These are phyloP conservation scores for Tiaroga cobitis DNA, from an alignment of 2,797 vertebrate species.

Conservation along the genomic window DNA sequence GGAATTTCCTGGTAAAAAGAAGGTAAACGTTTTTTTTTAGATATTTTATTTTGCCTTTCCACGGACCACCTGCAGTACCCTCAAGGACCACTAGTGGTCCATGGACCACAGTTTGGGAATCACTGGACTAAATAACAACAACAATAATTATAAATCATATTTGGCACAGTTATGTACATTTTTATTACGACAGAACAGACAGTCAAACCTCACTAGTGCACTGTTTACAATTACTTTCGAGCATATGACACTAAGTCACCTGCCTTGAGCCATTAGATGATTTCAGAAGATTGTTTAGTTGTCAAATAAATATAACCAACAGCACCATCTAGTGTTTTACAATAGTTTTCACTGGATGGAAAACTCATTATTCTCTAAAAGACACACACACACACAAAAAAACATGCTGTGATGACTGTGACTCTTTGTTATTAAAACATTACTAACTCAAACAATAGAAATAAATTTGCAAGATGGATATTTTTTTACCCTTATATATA, in stretches of 20 bases:
- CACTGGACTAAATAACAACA: neutral
- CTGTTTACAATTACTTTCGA: neutral
- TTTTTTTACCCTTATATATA: neutral
- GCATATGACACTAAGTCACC: neutral
- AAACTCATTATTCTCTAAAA: neutral
- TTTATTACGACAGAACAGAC: neutral
- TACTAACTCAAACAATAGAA: neutral
- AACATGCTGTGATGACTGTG: neutral
- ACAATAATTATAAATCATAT: neutral
- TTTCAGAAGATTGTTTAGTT: neutral
- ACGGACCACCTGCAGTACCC: too few species aligned
- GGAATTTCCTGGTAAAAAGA: too few species aligned
- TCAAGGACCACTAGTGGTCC: too few species aligned
- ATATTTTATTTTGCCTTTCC: too few species aligned
- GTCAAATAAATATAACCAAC: neutral
- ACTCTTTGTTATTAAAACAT: neutral
- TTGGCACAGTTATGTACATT: neutral
- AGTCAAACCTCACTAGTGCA: neutral
- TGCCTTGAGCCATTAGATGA: neutral
- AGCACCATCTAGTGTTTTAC: slow-evolving; percentile 6
- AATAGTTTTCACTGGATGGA: neutral
- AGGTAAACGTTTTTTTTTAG: too few species aligned
- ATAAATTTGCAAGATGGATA: too few species aligned
- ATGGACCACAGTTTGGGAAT: too few species aligned
- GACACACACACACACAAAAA: too few species aligned